phyloP scores from a whole-genome alignment of 2,113 vertebrate species.

The Orientallactaga bullata region DNA sequence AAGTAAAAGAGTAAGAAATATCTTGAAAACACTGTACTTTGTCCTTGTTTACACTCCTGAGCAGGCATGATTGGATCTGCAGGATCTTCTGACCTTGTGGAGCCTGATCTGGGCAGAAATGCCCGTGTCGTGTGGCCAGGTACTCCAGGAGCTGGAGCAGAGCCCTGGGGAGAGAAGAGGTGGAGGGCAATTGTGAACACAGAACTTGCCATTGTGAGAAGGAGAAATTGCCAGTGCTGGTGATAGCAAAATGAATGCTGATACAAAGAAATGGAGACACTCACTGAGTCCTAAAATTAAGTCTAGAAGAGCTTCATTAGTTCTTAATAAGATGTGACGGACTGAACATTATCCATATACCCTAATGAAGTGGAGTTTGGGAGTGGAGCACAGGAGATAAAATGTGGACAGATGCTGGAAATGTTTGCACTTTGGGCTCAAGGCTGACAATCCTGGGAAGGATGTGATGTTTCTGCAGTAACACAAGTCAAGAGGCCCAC shows the following conservation, averaged over 20 bases:
- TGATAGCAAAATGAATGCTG: background rate
- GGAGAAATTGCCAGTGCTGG: background rate
- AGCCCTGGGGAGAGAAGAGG: background rate
- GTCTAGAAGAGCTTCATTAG: slow-evolving; percentile 64
- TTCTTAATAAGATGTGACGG: slow-evolving; percentile 61
- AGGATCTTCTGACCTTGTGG: background rate
- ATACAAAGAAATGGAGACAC: slow-evolving; percentile 24
- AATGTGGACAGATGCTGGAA: background rate
- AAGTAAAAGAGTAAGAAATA: background rate
- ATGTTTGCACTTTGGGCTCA: background rate
- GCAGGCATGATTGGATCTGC: background rate
- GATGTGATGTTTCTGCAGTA: background rate
- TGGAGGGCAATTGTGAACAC: background rate
- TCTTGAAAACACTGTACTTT: rapidly evolving
- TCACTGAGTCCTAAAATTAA: slow-evolving; percentile 68
- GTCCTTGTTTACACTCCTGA: background rate
- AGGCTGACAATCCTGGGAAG: background rate
- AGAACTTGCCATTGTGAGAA: background rate
- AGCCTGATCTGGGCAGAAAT: rapidly evolving
- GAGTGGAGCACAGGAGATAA: background rate
- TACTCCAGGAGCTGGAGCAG: rapidly evolving
- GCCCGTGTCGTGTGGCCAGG: rapidly evolving
- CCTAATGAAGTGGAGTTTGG: slow-evolving; percentile 38
- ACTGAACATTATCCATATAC: background rate
- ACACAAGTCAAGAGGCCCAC: background rate